A percentile compares a stretch with the other conserved stretches of the same genome.
Conservation (phyloP, 2,888 invertebrate species). For the Drosophila mimica region DNA sequence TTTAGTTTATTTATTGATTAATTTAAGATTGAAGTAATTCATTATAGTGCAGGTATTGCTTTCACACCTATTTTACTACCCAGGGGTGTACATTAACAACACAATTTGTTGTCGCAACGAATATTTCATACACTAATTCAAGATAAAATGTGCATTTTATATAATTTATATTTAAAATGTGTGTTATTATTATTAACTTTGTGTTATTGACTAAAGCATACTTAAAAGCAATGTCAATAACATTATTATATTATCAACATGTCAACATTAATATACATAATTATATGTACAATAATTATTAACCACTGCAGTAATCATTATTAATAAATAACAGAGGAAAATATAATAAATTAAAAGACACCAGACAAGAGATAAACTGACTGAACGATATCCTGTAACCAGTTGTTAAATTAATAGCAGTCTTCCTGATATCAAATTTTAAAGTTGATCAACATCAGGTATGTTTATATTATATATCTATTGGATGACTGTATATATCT, state of each 20-base stretch:
- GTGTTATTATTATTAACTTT: not conserved
- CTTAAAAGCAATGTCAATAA: not conserved
- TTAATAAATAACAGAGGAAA: not conserved
- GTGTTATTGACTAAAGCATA: not conserved
- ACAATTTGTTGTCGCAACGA: conserved; percentile 6
- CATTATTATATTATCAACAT: not conserved
- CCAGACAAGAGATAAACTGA: not conserved
- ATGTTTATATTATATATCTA: not conserved
- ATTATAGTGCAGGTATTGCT: too few relatives aligned
- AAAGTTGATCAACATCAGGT: not conserved
- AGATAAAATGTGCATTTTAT: not conserved
- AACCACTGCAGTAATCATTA: not conserved
- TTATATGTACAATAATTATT: not conserved
- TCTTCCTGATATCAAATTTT: not conserved
- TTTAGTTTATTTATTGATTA: not conserved
- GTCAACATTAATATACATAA: not conserved
- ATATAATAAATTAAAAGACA: not conserved
- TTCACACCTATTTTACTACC: not conserved
- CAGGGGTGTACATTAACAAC: not conserved
- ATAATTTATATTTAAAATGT: not conserved
- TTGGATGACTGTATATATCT: not conserved
- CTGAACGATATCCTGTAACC: not conserved
- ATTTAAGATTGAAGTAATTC: too few relatives aligned
- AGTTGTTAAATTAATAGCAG: not conserved
- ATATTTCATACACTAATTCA: conserved; percentile 12